Conservation (phyloP, 1,140 invertebrate species). For the Acromyrmex charruanus region DNA sequence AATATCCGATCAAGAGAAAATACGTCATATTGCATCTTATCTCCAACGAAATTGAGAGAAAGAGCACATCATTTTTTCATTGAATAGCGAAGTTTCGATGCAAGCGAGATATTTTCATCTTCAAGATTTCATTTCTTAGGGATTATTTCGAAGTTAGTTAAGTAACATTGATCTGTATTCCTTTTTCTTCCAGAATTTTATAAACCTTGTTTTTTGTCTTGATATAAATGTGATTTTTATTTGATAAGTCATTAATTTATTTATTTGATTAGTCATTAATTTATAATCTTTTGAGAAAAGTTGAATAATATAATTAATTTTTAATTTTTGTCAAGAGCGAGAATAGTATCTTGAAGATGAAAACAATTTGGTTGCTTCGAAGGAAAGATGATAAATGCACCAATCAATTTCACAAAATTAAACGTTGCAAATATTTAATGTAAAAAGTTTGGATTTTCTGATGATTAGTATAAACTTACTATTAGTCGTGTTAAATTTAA, state of each 20-base stretch:
- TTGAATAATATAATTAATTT: not conserved
- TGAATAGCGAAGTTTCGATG: constrained; percentile 40
- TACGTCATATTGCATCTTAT: constrained; percentile 15
- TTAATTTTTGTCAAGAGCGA: not conserved
- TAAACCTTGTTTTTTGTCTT: not conserved
- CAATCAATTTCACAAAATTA: constrained; percentile 1
- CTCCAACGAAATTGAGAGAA: constrained; percentile 33
- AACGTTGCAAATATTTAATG: not conserved
- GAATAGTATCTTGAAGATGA: constrained; percentile 3
- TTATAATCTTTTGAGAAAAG: not conserved
- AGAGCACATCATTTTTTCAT: constrained; percentile 32
- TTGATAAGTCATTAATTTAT: not conserved
- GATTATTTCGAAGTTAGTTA: not conserved
- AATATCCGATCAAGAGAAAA: constrained; percentile 45
- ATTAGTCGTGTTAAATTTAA: not conserved
- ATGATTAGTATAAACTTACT: not conserved
- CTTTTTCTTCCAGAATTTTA: not conserved
- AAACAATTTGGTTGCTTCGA: constrained; percentile 31
- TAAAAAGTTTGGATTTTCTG: not conserved
- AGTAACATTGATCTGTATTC: not conserved
- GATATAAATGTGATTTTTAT: not conserved
- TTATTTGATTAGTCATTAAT: not conserved
- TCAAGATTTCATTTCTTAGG: constrained; percentile 1
- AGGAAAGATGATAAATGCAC: constrained; percentile 19
- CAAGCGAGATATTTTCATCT: constrained; percentile 15